These are phyloP conservation scores for Vireo griseus DNA, from an alignment of 2,797 vertebrate genomes.

Conservation along the genomic window DNA sequence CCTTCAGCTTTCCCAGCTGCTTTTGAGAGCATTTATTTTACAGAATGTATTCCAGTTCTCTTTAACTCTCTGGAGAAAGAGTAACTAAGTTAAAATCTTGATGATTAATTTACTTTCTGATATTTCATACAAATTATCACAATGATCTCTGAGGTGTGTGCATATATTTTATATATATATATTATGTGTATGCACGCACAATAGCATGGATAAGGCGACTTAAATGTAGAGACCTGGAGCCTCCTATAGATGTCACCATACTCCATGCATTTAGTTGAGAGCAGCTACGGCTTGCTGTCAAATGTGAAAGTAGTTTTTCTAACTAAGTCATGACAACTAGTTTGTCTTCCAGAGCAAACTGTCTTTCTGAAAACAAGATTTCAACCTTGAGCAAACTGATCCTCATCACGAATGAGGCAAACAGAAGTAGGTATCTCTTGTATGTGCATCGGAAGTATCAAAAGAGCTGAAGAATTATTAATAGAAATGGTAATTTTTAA, in stretches of 20 bases:
- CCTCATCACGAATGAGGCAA: not conserved
- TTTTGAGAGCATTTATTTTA: slow-evolving; percentile 39
- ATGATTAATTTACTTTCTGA: slow-evolving; percentile 18
- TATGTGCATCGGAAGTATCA: not conserved
- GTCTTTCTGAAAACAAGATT: not conserved
- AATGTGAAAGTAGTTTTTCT: not conserved
- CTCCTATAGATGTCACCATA: slow-evolving; percentile 74
- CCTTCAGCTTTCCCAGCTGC: slow-evolving; percentile 6
- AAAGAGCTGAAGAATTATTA: not conserved
- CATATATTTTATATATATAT: fast-evolving
- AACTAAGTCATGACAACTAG: not conserved
- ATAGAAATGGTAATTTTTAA: not conserved
- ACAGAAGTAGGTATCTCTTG: not conserved
- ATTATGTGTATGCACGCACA: fast-evolving
- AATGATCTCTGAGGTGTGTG: not conserved
- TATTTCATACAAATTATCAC: slow-evolving; percentile 8
- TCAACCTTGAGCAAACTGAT: not conserved
- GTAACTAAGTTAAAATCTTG: slow-evolving; percentile 12
- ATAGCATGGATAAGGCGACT: not conserved
- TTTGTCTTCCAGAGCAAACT: not conserved
- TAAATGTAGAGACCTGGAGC: slow-evolving; percentile 7
- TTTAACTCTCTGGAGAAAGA: slow-evolving; percentile 3
- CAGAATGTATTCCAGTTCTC: not conserved
- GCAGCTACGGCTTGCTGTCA: not conserved
- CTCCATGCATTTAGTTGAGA: slow-evolving; percentile 49